phyloP scores from a whole-genome alignment of 2,113 vertebrate species.

The Picathartes gymnocephalus region DNA sequence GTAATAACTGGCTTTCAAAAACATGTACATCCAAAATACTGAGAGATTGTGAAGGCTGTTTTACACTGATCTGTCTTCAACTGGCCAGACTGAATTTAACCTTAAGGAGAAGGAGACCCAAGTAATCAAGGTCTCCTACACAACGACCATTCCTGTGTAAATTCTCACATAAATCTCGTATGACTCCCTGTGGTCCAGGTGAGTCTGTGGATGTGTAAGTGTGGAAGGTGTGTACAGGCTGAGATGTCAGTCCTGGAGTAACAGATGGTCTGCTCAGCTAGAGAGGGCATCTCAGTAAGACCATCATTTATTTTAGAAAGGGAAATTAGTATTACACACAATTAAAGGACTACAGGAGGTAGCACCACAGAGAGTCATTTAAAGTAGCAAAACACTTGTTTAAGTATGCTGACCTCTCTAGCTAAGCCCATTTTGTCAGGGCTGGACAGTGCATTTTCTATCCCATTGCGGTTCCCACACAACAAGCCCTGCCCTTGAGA shows the following conservation, averaged over 20 bases:
- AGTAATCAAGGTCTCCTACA: not conserved
- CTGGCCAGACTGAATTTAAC: not conserved
- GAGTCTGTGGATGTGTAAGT: not conserved
- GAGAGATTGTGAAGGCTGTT: not conserved
- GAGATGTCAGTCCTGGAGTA: not conserved
- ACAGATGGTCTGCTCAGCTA: not conserved
- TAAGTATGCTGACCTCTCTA: not conserved
- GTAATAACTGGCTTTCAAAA: not conserved
- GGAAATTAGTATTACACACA: not conserved
- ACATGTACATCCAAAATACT: rapidly evolving
- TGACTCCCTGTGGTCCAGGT: not conserved
- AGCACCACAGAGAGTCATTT: not conserved
- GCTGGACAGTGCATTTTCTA: not conserved
- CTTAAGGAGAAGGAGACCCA: not conserved
- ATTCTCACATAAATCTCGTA: not conserved
- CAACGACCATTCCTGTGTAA: not conserved
- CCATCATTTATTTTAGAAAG: not conserved
- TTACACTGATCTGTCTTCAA: not conserved
- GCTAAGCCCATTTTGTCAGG: not conserved
- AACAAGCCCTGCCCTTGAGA: not conserved
- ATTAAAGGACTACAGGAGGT: not conserved
- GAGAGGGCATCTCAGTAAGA: not conserved
- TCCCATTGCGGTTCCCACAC: not conserved
- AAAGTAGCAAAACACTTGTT: not conserved
- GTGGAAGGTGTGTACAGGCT: not conserved